These are phyloP conservation scores for Holothuria scabra DNA, from an alignment of 53 echinoderm and acorn worm species.

Conservation along the genomic window DNA sequence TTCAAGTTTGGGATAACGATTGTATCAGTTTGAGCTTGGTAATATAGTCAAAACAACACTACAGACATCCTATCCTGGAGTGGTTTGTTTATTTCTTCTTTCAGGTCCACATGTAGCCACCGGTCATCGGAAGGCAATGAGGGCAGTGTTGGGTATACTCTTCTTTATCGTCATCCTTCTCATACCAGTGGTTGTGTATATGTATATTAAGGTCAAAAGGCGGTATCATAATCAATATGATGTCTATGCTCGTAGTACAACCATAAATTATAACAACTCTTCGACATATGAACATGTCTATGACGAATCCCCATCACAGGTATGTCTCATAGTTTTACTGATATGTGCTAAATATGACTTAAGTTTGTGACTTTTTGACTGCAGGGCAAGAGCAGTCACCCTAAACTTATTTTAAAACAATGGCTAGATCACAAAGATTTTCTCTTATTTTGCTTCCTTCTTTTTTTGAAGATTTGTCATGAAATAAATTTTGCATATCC, in stretches of 20 bases:
- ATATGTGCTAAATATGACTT: no score
- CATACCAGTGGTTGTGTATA: conserved; percentile 62
- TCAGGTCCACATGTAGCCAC: background rate
- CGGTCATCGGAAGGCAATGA: conserved; percentile 5
- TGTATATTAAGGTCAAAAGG: conserved; percentile 71
- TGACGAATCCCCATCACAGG: conserved; percentile 60
- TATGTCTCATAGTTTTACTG: background rate
- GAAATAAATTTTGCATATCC: no score
- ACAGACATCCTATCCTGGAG: background rate
- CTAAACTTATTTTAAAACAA: no score
- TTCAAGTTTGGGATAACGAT: no score
- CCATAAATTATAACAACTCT: conserved; percentile 80
- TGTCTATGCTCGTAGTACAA: conserved; percentile 85
- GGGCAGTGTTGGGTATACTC: conserved; percentile 61
- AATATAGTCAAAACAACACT: background rate
- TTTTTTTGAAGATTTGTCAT: no score
- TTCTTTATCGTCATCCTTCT: conserved; percentile 64
- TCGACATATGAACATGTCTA: conserved; percentile 85
- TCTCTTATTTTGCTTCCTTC: no score
- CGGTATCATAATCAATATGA: conserved; percentile 81
- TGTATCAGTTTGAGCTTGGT: no score
- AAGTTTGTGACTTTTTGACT: no score
- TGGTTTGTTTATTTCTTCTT: background rate
- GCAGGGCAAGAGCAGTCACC: no score
- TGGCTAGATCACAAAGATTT: no score